Evolutionary conservation across 2,797 vertebrate species (phyloP).

Genomic region (Pangasius djambal): DNA sequence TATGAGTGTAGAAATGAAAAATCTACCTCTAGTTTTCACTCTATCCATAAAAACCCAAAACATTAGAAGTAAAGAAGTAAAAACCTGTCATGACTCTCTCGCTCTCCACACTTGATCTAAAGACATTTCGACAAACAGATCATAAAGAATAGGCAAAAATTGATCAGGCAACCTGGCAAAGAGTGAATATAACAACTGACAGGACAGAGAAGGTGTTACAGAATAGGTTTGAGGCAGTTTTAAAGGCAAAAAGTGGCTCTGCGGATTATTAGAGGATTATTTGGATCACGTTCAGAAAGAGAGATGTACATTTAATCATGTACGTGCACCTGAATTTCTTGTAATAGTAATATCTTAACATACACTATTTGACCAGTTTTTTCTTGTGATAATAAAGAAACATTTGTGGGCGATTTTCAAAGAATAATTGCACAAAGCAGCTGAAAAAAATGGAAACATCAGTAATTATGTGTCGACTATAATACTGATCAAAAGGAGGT

Average conservation of each 20-base stretch:
- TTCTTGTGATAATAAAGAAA: neutral
- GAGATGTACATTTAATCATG: no score
- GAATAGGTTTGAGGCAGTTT: neutral
- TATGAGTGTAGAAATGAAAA: neutral
- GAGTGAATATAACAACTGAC: no score
- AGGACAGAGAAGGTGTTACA: no score
- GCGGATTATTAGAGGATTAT: neutral
- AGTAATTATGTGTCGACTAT: neutral
- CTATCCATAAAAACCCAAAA: no score
- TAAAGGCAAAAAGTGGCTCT: neutral
- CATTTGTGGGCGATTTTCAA: neutral
- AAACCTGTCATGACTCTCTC: neutral
- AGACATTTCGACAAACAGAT: no score
- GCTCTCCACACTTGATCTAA: neutral
- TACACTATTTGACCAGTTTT: neutral
- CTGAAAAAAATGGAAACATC: neutral
- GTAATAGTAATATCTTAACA: neutral
- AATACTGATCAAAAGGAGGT: neutral
- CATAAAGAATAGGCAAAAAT: no score
- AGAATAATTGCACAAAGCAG: neutral
- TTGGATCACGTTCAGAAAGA: neutral
- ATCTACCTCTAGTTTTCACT: neutral
- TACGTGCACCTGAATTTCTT: no score
- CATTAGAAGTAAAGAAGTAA: neutral
- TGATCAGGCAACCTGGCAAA: no score